Percentiles rank a stretch among this genome's conserved stretches.
Conservation (phyloP, 1,140 invertebrate genomes). For the Psilanteris sp. region DNA sequence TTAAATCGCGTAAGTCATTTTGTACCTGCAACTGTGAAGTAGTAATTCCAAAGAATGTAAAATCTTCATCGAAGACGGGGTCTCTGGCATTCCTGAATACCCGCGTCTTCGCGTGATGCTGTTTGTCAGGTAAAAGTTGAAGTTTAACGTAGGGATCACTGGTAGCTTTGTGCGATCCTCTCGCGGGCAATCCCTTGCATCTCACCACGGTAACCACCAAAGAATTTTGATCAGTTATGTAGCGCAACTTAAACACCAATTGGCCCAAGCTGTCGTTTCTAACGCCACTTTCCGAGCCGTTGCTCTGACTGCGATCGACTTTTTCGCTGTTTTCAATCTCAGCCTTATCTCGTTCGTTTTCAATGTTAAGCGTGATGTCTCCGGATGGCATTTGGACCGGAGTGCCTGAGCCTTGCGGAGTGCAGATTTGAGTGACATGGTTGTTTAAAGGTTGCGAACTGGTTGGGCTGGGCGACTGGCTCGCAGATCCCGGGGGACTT, state of each 20-base stretch:
- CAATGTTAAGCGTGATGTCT: constrained; percentile 72
- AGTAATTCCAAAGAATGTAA: constrained; percentile 96
- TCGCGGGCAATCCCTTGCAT: constrained; percentile 90
- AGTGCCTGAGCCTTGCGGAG: constrained; percentile 65
- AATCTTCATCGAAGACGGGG: constrained; percentile 97
- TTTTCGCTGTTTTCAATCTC: constrained; percentile 83
- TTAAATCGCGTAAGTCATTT: too few species aligned
- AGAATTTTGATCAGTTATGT: constrained; percentile 90
- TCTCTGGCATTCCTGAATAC: constrained; percentile 94
- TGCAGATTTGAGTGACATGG: constrained; percentile 60
- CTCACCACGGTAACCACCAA: constrained; percentile 94
- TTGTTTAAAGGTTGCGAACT: constrained; percentile 68
- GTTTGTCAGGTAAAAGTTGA: constrained; percentile 95
- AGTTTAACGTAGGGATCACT: constrained; percentile 97
- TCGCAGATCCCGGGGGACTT: constrained; percentile 78
- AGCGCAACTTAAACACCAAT: constrained; percentile 35
- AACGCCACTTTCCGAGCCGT: constrained; percentile 71
- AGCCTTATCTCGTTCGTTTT: constrained; percentile 82
- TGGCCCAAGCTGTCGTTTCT: constrained; percentile 84
- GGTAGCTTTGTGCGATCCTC: constrained; percentile 84
- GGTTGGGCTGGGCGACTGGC: constrained; percentile 74
- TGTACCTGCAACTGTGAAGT: constrained; percentile 88
- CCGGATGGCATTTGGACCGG: constrained; percentile 70
- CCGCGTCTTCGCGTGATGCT: constrained; percentile 96
- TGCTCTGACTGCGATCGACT: constrained; percentile 68